Evolutionary conservation across 2,113 vertebrate species (phyloP).

Genomic region (Platichthys flesus): DNA sequence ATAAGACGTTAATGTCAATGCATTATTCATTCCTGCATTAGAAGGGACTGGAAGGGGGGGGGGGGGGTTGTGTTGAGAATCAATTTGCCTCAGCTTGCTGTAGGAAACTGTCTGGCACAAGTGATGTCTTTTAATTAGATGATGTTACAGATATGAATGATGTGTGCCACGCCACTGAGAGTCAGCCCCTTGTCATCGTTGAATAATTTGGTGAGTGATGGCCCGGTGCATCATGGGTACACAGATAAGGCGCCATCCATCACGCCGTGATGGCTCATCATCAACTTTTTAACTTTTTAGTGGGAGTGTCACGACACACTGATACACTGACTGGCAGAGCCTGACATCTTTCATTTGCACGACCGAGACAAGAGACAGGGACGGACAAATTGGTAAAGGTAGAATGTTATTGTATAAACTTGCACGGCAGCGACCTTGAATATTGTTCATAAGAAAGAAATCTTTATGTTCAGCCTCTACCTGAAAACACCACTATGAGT

Average conservation of each 20-base stretch:
- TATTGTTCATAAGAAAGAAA: neutral
- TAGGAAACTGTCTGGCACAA: slow-evolving; percentile 69
- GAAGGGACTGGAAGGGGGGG: slow-evolving; percentile 41
- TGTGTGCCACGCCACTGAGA: slow-evolving; percentile 62
- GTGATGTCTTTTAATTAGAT: slow-evolving; percentile 79
- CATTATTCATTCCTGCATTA: slow-evolving; percentile 75
- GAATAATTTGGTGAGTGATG: slow-evolving; percentile 60
- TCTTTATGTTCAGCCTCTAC: too few species aligned
- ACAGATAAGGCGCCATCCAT: slow-evolving; percentile 71
- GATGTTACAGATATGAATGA: slow-evolving; percentile 75
- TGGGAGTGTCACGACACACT: slow-evolving; percentile 19
- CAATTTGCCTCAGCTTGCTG: neutral
- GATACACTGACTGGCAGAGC: slow-evolving; percentile 1
- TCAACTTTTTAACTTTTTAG: slow-evolving; percentile 37
- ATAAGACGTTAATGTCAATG: slow-evolving; percentile 73
- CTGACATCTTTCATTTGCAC: neutral
- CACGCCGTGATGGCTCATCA: slow-evolving; percentile 37
- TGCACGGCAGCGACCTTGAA: neutral
- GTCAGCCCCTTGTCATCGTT: slow-evolving; percentile 46
- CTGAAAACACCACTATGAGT: neutral
- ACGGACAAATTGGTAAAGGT: neutral
- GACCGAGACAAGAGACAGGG: neutral
- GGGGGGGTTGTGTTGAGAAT: neutral
- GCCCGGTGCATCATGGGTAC: slow-evolving; percentile 65
- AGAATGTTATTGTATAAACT: neutral